phyloP scores from a whole-genome alignment of 2,113 vertebrate genomes.

The Neotragus pygmaeus region DNA sequence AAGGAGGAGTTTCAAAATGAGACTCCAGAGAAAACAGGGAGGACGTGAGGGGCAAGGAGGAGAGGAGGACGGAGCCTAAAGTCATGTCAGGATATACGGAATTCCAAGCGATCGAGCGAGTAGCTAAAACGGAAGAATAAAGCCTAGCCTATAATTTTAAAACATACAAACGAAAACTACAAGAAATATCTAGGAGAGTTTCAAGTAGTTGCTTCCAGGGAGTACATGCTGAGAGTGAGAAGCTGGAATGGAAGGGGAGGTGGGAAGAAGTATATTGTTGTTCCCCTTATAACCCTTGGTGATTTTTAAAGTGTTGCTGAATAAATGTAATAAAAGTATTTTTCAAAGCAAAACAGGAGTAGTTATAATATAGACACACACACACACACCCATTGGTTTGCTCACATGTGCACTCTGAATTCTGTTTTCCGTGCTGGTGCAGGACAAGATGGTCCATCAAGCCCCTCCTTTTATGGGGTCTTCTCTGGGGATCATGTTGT shows the following conservation, averaged over 20 bases:
- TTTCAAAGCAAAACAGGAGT: neutral
- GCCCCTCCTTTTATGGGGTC: neutral
- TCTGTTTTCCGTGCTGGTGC: neutral
- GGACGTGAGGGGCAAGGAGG: neutral
- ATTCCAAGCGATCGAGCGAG: neutral
- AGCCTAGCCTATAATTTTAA: neutral
- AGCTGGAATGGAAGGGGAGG: neutral
- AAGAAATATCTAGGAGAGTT: neutral
- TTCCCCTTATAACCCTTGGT: neutral
- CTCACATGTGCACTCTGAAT: neutral
- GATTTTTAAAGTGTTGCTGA: neutral
- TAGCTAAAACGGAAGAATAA: neutral
- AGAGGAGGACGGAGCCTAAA: neutral
- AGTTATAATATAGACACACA: neutral
- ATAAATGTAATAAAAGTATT: neutral
- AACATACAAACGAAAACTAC: neutral
- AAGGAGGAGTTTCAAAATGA: neutral
- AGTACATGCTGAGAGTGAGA: neutral
- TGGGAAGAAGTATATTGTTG: accelerated
- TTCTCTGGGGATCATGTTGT: neutral
- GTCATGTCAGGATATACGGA: neutral
- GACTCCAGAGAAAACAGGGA: neutral
- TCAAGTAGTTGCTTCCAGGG: neutral
- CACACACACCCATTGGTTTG: neutral
- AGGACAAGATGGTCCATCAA: neutral